Evolutionary conservation across 1,140 invertebrate genomes (phyloP), one percentile per base, ranked within the genome.

Genomic region (Penaeus vannamei): DNA sequence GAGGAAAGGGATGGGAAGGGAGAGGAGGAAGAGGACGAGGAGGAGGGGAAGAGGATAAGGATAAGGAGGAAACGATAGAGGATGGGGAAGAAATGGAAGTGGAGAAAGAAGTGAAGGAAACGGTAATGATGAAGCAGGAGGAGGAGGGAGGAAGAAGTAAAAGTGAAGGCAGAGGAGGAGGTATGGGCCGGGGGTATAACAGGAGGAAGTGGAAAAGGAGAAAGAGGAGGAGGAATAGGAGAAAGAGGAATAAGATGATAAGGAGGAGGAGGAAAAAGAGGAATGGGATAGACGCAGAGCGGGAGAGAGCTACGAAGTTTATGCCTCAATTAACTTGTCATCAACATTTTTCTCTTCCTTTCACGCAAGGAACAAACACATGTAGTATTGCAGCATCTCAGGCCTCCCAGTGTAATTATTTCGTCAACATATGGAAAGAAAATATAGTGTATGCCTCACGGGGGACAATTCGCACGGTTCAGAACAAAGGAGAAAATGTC

Each of bases 191-290:
- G 69, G 12, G 69, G n/a, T 46, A 32, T 23, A 42, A 42, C 17
- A 66, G 82, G 46, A 26, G 29, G 26, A 66, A 59, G 46, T 60
- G 36, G 61, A 84, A 59, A 46, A 36, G 32, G 62, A 84, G 62
- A 53, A 36, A 42, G 83, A 42, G 61, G 53, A 42, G 69, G 83
- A 84, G 36, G 53, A 64, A 69, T n/a, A 69, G 62, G 53, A 42
- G 69, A 62, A 69, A 22, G 53, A 64, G 62, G 64, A 84, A 60
- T n/a, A 46, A 22, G 72, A 19, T 17, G 22, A 36, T 8, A 29
- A 5, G 8, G 29, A 79, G 77, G 0, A 42, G 42, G 42, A 42
- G 5, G 20, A 42, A n/a, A 32, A 79, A 32, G 42, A 22, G 22
- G 42, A 36, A 32, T 32, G 3, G 19, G 22, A 36, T 59, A 20